Evolutionary conservation across 1,140 invertebrate genomes (phyloP).

Genomic region (Pogonomyrmex barbatus): DNA sequence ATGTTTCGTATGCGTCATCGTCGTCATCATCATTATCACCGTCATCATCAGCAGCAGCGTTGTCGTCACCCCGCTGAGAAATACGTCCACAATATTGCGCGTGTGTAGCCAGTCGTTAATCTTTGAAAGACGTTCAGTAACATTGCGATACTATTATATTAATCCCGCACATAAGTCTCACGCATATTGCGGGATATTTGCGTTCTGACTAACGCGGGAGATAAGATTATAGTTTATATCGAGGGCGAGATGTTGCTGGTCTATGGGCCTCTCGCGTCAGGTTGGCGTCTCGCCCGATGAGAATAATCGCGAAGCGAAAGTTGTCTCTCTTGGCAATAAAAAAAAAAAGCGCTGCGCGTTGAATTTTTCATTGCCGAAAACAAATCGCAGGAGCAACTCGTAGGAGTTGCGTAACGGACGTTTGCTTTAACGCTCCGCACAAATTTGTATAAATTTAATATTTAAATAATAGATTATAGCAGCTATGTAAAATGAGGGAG

Average conservation of each 20-base stretch:
- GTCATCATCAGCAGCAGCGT: background rate
- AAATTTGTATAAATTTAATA: slow-evolving; percentile 29
- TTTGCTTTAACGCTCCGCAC: slow-evolving; percentile 9
- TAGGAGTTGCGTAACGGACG: background rate
- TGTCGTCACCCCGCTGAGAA: background rate
- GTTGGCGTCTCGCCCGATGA: background rate
- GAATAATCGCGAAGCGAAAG: slow-evolving; percentile 9
- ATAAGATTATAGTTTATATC: slow-evolving; percentile 72
- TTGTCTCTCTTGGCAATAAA: background rate
- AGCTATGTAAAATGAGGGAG: background rate
- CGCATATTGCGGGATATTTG: slow-evolving; percentile 61
- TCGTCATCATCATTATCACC: background rate
- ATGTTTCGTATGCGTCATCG: background rate
- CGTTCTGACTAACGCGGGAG: slow-evolving; percentile 68
- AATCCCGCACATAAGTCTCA: slow-evolving; percentile 28
- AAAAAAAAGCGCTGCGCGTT: background rate
- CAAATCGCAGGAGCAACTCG: background rate
- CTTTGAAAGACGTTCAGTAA: slow-evolving; percentile 15
- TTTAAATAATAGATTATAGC: background rate
- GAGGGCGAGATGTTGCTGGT: slow-evolving; percentile 57
- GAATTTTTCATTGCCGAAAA: background rate
- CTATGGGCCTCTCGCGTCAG: slow-evolving; percentile 43
- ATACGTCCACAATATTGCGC: background rate
- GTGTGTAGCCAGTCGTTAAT: slow-evolving; percentile 36
- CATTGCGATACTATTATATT: slow-evolving; percentile 35